A percentile compares a stretch with the other conserved stretches of the same genome.
Conservation (phyloP, 2,113 vertebrate species). For the Forbesichthys papilliferus region DNA sequence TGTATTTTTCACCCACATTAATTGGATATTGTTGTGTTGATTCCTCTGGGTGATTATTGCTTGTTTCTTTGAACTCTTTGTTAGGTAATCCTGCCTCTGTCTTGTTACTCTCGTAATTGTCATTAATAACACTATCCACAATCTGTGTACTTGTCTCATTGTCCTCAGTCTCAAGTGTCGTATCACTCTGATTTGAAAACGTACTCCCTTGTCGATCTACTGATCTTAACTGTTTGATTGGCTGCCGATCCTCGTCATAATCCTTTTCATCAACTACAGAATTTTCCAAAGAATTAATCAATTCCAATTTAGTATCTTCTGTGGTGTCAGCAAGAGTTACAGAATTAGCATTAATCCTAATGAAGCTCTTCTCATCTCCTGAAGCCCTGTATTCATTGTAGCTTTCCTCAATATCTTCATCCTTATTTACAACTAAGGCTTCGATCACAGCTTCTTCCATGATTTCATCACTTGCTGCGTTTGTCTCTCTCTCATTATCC, state of each 20-base stretch:
- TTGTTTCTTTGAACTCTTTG: constrained; percentile 4
- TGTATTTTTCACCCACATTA: not conserved
- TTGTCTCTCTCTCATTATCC: constrained; percentile 1
- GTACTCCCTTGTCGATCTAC: not conserved
- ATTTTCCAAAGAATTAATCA: not conserved
- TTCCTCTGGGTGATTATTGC: not conserved
- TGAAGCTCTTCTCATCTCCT: not conserved
- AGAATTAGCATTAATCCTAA: not conserved
- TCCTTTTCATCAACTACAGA: not conserved
- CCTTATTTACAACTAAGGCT: not conserved
- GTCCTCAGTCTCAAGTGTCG: constrained; percentile 2
- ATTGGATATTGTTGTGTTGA: not conserved
- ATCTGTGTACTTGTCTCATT: not conserved
- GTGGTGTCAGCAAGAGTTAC: not conserved
- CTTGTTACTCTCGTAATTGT: not conserved
- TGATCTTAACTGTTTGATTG: not conserved
- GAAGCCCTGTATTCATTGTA: not conserved
- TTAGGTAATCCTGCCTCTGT: not conserved
- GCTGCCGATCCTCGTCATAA: constrained; percentile 1
- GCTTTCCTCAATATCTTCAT: not conserved
- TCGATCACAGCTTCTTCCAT: constrained; percentile 5
- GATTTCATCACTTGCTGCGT: not conserved
- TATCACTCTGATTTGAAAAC: not conserved
- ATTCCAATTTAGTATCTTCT: not conserved
- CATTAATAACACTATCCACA: not conserved